phyloP scores from a whole-genome alignment of 2,888 invertebrate genomes.

The Apodemia mormo region DNA sequence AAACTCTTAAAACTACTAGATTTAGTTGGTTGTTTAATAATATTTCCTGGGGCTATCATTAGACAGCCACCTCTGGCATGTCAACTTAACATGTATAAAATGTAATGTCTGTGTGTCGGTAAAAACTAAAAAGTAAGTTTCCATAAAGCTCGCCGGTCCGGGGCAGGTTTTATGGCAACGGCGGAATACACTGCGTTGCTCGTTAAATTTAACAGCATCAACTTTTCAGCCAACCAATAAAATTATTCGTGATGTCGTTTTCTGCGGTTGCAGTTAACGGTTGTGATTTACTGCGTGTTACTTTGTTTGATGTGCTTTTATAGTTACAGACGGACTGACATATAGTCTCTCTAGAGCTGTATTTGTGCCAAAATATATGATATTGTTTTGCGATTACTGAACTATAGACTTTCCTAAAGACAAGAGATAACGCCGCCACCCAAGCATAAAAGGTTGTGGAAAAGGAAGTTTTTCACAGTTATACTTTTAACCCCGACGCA shows the following conservation, averaged over 20 bases:
- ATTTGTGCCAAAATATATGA: no score
- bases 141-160: conserved; percentile 17
- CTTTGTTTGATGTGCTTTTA: conserved; percentile 22
- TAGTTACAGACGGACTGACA: background rate
- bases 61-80: background rate
- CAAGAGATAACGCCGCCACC: no score
- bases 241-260: conserved; percentile 47
- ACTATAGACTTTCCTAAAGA: no score
- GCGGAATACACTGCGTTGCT: conserved; percentile 53
- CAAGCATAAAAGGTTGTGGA: no score
- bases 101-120: conserved; percentile 1
- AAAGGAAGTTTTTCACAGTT: no score
- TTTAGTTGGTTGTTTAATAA: background rate
- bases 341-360: background rate
- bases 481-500: no score
- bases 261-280: conserved; percentile 23
- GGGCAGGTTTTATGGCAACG: conserved; percentile 34
- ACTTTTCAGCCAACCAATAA: conserved; percentile 59
- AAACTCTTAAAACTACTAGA: no score
- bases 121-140: conserved; percentile 14
- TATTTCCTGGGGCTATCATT: background rate
- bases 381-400: no score
- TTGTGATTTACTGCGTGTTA: conserved; percentile 21
- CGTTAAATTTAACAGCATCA: conserved; percentile 61
- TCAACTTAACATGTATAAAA: conserved; percentile 2